Conservation (phyloP, 2,113 vertebrate species). For the Australoheros scitulus region DNA sequence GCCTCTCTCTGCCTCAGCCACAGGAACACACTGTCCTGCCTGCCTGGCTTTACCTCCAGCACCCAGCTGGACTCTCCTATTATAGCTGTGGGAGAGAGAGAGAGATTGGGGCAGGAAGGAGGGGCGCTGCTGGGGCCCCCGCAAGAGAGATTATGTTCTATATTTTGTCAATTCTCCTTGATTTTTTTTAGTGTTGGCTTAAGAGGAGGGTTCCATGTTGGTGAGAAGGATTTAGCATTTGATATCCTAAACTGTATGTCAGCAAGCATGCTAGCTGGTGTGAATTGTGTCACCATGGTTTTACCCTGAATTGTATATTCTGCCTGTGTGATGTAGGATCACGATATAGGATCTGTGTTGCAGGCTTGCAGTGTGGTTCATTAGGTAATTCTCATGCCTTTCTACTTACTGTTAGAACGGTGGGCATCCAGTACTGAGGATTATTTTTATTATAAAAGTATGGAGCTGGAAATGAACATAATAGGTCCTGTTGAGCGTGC, state of each 20-base stretch:
- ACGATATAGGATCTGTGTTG: background rate
- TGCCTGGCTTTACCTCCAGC: conserved; percentile 21
- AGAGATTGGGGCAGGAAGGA: background rate
- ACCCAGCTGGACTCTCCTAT: conserved; percentile 5
- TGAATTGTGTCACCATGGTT: conserved; percentile 5
- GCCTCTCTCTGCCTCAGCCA: conserved; percentile 45
- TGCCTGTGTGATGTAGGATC: background rate
- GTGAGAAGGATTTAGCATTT: background rate
- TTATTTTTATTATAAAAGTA: no score
- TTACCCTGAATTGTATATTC: background rate
- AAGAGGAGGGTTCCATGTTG: background rate
- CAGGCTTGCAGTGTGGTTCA: background rate
- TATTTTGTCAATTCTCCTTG: background rate
- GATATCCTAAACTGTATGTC: background rate
- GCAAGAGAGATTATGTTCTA: background rate
- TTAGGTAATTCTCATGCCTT: background rate
- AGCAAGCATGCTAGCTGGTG: conserved; percentile 7
- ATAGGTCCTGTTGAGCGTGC: no score
- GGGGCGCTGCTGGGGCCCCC: background rate
- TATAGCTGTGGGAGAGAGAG: background rate
- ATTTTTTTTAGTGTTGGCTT: background rate
- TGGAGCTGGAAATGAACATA: no score
- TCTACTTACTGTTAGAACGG: background rate
- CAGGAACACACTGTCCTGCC: conserved; percentile 66
- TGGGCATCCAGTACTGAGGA: background rate